Evolutionary conservation across 2,888 invertebrate species (phyloP).

Genomic region (Listrodromus nycthemerus): DNA sequence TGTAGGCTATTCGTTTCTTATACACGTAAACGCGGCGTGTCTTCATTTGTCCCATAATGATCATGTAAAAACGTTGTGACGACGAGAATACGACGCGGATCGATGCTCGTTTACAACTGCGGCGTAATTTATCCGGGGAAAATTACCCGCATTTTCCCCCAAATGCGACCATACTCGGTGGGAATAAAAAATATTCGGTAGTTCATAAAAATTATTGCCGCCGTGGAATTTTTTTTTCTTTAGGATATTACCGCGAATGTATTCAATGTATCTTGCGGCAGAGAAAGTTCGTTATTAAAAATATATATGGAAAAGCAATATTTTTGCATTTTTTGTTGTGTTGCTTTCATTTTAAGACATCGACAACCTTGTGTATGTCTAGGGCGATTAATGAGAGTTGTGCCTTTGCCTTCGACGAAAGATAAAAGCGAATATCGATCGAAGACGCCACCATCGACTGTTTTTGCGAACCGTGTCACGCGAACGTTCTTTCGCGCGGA

Average conservation of each 20-base stretch:
- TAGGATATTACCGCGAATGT: background rate
- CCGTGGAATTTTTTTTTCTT: background rate
- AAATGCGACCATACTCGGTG: background rate
- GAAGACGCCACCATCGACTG: constrained; percentile 92
- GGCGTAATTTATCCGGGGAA: constrained; percentile 26
- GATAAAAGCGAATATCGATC: constrained; percentile 93
- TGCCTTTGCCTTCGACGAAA: constrained; percentile 88
- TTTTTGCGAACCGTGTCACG: constrained; percentile 87
- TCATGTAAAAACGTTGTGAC: constrained; percentile 27
- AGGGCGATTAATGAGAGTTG: constrained; percentile 84
- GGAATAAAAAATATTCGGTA: constrained; percentile 30
- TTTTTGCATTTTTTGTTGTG: background rate
- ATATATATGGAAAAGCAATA: constrained; percentile 31
- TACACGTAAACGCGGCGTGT: background rate
- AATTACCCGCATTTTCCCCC: constrained; percentile 58
- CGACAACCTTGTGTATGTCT: constrained; percentile 46
- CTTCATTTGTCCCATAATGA: constrained; percentile 24
- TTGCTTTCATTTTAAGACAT: background rate
- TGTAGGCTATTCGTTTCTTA: background rate
- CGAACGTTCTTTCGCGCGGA: constrained; percentile 90
- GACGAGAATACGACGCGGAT: background rate
- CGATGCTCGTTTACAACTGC: background rate
- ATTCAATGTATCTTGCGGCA: background rate
- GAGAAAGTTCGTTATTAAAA: constrained; percentile 19
- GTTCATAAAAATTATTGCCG: constrained; percentile 24